A percentile compares a stretch with the other conserved stretches of the same genome.
phyloP scores from a whole-genome alignment of 2,113 vertebrate species.

The Glaucidium brasilianum region DNA sequence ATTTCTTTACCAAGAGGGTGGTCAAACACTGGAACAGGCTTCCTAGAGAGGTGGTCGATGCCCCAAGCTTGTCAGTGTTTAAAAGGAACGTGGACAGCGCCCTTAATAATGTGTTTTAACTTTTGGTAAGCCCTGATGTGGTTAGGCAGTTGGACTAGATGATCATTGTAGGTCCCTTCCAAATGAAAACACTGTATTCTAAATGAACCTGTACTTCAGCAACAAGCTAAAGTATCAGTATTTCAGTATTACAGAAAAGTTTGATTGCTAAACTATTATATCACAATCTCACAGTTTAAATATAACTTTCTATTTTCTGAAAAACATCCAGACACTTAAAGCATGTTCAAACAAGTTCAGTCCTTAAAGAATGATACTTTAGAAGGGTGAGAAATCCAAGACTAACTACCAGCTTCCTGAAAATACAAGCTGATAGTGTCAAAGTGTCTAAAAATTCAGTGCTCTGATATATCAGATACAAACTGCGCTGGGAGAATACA shows the following conservation, averaged over 20 bases:
- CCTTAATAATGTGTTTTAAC: too few relatives aligned
- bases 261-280: background rate
- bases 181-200: too few relatives aligned
- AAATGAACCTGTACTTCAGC: background rate
- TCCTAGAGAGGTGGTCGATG: too few relatives aligned
- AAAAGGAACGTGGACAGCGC: too few relatives aligned
- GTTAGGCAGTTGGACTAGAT: too few relatives aligned
- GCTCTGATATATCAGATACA: background rate
- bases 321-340: background rate
- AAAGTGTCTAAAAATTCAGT: background rate
- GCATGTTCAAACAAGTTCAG: background rate
- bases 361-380: background rate
- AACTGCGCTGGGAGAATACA: background rate
- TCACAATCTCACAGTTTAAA: background rate
- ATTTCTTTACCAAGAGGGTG: too few relatives aligned
- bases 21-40: too few relatives aligned
- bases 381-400: background rate
- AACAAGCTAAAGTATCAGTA: background rate
- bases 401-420: background rate
- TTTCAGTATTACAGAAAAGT: background rate
- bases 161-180: too few relatives aligned
- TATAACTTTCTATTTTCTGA: background rate
- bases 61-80: too few relatives aligned
- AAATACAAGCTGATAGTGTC: background rate
- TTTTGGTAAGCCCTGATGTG: too few relatives aligned